A percentile compares a stretch with the other conserved stretches of the same genome.
phyloP scores from a whole-genome alignment of 2,888 invertebrate genomes.

The Drosophila bunnanda region DNA sequence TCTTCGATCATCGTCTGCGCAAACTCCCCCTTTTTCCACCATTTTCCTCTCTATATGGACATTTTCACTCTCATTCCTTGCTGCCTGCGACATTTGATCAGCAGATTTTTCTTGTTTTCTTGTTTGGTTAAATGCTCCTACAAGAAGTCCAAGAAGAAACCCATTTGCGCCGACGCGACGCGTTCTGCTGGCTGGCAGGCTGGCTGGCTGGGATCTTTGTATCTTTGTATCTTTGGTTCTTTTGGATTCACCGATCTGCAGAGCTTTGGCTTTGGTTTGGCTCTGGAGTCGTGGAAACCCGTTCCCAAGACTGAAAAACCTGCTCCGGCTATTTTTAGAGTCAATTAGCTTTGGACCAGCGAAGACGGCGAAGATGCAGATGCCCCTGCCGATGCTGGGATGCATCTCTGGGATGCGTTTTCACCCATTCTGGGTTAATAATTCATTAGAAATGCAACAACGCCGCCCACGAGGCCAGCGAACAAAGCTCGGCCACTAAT shows the following conservation, averaged over 20 bases:
- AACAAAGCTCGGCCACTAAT: slow-evolving; percentile 15
- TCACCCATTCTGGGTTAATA: slow-evolving; percentile 58
- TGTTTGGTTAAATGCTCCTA: slow-evolving; percentile 39
- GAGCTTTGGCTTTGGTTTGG: slow-evolving; percentile 42
- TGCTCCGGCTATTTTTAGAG: slow-evolving; percentile 70
- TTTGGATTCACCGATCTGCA: slow-evolving; percentile 2
- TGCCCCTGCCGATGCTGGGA: slow-evolving; percentile 23
- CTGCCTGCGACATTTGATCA: slow-evolving; percentile 47
- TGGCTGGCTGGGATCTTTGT: slow-evolving; percentile 12
- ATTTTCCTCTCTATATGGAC: background rate
- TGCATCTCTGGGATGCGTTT: slow-evolving; percentile 55
- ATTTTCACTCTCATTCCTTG: slow-evolving; percentile 64
- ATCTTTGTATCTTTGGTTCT: slow-evolving; percentile 32
- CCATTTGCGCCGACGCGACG: slow-evolving; percentile 37
- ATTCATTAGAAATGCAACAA: slow-evolving; percentile 62
- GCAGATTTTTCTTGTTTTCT: slow-evolving; percentile 49
- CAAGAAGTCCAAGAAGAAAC: slow-evolving; percentile 45
- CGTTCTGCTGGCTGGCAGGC: slow-evolving; percentile 20
- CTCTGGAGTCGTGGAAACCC: slow-evolving; percentile 44
- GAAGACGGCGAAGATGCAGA: slow-evolving; percentile 1
- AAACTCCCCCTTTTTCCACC: background rate
- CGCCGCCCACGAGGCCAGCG: slow-evolving; percentile 23
- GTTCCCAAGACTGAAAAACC: slow-evolving; percentile 42
- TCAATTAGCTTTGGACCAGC: slow-evolving; percentile 62
- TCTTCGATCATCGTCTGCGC: slow-evolving; percentile 3